These are phyloP conservation scores for Vidua macroura DNA, from an alignment of 2,113 vertebrate genomes.

Conservation along the genomic window DNA sequence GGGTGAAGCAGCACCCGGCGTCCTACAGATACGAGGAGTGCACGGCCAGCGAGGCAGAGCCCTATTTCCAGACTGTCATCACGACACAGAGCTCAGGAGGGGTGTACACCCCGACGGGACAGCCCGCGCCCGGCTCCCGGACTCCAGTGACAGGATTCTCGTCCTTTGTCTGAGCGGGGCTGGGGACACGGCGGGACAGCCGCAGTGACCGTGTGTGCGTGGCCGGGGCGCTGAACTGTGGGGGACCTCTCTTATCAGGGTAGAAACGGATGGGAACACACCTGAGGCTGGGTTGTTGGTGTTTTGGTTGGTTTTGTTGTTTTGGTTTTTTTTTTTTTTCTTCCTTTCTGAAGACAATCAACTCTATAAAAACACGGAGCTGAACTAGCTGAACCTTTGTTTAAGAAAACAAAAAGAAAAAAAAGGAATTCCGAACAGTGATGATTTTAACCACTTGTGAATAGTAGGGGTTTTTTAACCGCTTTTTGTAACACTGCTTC, in stretches of 20 bases:
- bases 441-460: constrained; percentile 70
- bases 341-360: constrained; percentile 64
- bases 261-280: constrained; percentile 45
- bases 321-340: background rate
- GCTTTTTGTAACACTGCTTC: constrained; percentile 75
- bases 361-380: constrained; percentile 52
- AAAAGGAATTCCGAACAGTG: constrained; percentile 49
- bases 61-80: constrained; percentile 91
- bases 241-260: constrained; percentile 62
- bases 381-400: constrained; percentile 59
- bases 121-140: constrained; percentile 83
- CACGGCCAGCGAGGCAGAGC: constrained; percentile 76
- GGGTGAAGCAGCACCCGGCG: constrained; percentile 74
- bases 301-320: background rate
- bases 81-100: constrained; percentile 94
- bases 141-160: constrained; percentile 96
- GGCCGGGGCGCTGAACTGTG: constrained; percentile 27
- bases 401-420: constrained; percentile 14
- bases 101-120: constrained; percentile 86
- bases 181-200: background rate
- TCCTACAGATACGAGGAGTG: constrained; percentile 88
- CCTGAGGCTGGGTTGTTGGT: constrained; percentile 32
- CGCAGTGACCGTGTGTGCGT: background rate
- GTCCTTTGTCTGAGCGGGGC: constrained; percentile 87
- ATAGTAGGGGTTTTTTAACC: constrained; percentile 68